These are phyloP conservation scores for Operophtera brumata DNA, from an alignment of 2,888 invertebrate genomes.

Conservation along the genomic window DNA sequence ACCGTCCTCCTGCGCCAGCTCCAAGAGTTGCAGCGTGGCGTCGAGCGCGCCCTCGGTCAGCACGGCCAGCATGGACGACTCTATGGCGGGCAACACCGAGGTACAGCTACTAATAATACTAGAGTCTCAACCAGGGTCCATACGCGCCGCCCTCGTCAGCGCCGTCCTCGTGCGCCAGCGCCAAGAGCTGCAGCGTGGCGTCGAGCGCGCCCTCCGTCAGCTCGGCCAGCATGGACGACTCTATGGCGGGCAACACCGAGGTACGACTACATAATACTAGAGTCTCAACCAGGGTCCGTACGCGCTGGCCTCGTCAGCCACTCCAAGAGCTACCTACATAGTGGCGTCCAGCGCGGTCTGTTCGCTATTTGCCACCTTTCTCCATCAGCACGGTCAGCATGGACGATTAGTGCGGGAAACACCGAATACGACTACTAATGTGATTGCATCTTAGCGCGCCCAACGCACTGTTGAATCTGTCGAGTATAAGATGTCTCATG, in stretches of 20 bases:
- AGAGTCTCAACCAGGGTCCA: no score
- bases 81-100: constrained; percentile 57
- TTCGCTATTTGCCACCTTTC: no score
- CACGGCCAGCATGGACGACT: constrained; percentile 57
- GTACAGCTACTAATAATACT: constrained; percentile 34
- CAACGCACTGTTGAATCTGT: no score
- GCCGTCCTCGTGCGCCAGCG: constrained; percentile 14
- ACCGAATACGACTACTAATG: no score
- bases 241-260: constrained; percentile 57
- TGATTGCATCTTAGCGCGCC: no score
- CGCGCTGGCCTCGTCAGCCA: no score
- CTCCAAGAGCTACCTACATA: no score
- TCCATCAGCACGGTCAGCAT: no score
- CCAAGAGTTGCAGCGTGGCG: constrained; percentile 62
- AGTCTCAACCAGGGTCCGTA: no score
- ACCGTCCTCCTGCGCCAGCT: constrained; percentile 50
- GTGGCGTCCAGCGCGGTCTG: no score
- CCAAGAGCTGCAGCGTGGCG: constrained; percentile 61
- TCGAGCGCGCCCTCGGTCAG: constrained; percentile 48
- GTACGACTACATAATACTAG: constrained; percentile 34
- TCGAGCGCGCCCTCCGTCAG: constrained; percentile 48
- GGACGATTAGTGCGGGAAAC: no score
- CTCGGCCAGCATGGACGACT: constrained; percentile 57
- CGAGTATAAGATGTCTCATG: no score
- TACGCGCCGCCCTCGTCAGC: constrained; percentile 44